Conservation (phyloP, 2,888 invertebrate genomes). For the Pimpla rufipes region DNA sequence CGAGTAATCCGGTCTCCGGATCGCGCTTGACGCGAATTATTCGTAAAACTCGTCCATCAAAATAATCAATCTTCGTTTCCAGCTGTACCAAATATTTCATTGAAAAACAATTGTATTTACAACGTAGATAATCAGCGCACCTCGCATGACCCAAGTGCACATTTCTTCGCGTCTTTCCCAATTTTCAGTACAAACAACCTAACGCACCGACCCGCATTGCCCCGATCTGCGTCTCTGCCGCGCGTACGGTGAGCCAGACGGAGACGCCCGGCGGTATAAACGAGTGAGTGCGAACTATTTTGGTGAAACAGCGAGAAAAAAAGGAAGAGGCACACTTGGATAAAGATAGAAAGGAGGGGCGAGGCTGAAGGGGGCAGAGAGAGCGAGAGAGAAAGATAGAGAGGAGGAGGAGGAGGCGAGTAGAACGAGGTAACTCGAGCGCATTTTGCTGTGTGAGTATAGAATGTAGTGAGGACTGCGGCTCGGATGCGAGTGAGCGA, state of each 20-base stretch:
- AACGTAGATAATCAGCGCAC: background rate
- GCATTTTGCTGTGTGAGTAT: slow-evolving; percentile 56
- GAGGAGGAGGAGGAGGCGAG: slow-evolving; percentile 24
- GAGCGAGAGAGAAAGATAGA: background rate
- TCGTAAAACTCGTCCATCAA: background rate
- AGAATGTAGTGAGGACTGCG: slow-evolving; percentile 11
- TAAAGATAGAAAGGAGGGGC: slow-evolving; percentile 48
- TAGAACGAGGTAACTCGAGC: slow-evolving; percentile 65
- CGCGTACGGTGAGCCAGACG: background rate
- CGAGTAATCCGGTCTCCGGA: slow-evolving; percentile 5
- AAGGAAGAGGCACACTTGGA: slow-evolving; percentile 21
- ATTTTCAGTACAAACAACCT: background rate
- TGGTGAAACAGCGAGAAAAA: slow-evolving; percentile 34
- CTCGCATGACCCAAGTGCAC: background rate
- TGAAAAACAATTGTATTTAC: background rate
- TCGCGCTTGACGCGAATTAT: background rate
- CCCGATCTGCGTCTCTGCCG: background rate
- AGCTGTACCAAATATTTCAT: background rate
- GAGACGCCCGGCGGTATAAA: slow-evolving; percentile 15
- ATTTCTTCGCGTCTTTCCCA: background rate
- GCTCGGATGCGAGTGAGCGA: slow-evolving; percentile 20
- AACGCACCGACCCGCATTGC: background rate
- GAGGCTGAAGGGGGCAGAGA: background rate
- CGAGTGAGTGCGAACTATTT: slow-evolving; percentile 60
- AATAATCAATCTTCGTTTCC: background rate